These are phyloP conservation scores for Parnassius smintheus DNA, from an alignment of 2,888 invertebrate species.

Conservation along the genomic window DNA sequence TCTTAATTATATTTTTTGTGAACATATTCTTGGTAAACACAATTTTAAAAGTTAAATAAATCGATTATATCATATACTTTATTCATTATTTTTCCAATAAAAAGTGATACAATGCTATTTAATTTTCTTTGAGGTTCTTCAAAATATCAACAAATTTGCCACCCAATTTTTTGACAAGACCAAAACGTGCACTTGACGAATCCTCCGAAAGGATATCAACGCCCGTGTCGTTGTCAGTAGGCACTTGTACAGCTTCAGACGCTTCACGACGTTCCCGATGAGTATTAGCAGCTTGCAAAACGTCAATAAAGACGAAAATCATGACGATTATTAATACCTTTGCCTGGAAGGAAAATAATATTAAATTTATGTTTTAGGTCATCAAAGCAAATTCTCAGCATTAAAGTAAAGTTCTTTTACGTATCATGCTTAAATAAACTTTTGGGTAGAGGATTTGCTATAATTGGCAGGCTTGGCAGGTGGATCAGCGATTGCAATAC, in stretches of 20 bases:
- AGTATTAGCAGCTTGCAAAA: slow-evolving; percentile 1
- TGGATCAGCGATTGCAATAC: no score
- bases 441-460: no score
- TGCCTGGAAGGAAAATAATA: slow-evolving; percentile 1
- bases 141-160: slow-evolving; percentile 1
- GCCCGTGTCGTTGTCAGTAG: neutral
- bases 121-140: neutral
- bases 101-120: no score
- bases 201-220: neutral
- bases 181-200: neutral
- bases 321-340: slow-evolving; percentile 4
- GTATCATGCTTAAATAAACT: no score
- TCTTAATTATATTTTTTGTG: no score
- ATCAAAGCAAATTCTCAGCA: no score
- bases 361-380: no score
- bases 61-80: no score
- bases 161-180: slow-evolving; percentile 3
- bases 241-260: neutral
- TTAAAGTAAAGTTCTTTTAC: neutral
- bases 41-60: no score
- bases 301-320: slow-evolving; percentile 13
- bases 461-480: no score
- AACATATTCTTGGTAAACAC: no score
- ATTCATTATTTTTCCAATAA: no score
- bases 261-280: slow-evolving; percentile 8